Evolutionary conservation across 2,888 invertebrate species (phyloP).

Genomic region (Apodemia duryi): DNA sequence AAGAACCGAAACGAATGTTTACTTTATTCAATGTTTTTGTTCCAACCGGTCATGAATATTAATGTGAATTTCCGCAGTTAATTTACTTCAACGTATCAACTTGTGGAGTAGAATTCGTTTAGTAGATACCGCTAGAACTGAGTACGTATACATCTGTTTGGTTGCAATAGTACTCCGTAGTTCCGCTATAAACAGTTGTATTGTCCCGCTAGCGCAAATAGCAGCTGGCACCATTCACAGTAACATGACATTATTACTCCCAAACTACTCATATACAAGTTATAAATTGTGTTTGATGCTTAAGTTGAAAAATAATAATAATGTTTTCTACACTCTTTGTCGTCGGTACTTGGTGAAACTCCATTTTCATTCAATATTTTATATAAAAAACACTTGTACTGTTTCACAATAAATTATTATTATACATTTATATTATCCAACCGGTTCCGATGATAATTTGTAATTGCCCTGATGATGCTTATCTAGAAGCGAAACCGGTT

Average conservation of each 20-base stretch:
- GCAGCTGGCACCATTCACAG: slow-evolving; percentile 52
- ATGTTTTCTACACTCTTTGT: no score
- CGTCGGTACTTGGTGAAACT: no score
- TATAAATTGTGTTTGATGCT: no score
- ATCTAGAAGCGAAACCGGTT: no score
- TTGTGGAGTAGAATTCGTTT: not conserved
- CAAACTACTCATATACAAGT: not conserved
- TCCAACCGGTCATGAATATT: not conserved
- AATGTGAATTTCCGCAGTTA: not conserved
- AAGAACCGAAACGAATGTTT: not conserved
- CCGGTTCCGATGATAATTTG: no score
- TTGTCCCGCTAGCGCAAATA: slow-evolving; percentile 62
- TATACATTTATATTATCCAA: no score
- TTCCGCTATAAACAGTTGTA: slow-evolving; percentile 50
- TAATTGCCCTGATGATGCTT: no score
- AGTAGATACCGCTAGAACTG: not conserved
- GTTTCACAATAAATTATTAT: no score
- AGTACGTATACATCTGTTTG: slow-evolving; percentile 11
- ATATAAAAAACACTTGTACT: no score
- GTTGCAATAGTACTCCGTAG: slow-evolving; percentile 28
- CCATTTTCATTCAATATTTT: no score
- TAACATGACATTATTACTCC: slow-evolving; percentile 25
- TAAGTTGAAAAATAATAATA: no score
- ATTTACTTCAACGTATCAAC: not conserved
- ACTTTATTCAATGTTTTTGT: slow-evolving; percentile 4